Percentiles rank a stretch among this genome's conserved stretches.
Evolutionary conservation across 2,888 invertebrate genomes (phyloP).

Genomic region (Amiota minor): DNA sequence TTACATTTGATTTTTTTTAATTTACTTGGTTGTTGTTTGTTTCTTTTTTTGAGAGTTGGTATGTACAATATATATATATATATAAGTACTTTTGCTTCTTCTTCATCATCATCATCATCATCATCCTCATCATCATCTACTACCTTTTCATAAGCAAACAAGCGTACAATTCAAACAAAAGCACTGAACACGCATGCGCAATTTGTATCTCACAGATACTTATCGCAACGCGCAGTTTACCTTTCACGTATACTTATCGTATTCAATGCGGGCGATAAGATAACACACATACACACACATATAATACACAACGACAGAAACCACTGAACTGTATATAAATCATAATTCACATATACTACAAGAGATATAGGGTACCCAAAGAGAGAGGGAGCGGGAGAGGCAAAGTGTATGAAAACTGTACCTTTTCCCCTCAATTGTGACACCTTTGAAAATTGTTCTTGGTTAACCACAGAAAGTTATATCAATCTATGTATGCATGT

Average conservation of each 20-base stretch:
- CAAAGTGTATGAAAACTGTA: conserved; percentile 6
- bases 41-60: conserved; percentile 7
- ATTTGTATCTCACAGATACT: conserved; percentile 69
- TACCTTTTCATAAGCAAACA: conserved; percentile 3
- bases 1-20: background rate
- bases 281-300: conserved; percentile 54
- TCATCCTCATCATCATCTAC: background rate
- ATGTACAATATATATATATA: background rate
- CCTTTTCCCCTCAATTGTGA: conserved; percentile 26
- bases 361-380: background rate
- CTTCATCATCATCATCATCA: background rate
- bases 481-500: background rate
- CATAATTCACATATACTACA: conserved; percentile 49
- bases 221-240: conserved; percentile 54
- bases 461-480: conserved; percentile 44
- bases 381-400: background rate
- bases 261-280: conserved; percentile 61
- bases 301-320: background rate
- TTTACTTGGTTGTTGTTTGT: background rate
- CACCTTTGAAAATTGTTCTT: conserved; percentile 39
- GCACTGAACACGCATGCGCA: conserved; percentile 67
- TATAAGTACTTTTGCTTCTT: conserved; percentile 9
- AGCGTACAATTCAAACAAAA: conserved; percentile 23
- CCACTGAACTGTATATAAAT: conserved; percentile 45
- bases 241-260: conserved; percentile 46